Evolutionary conservation across 2,797 vertebrate genomes (phyloP), one percentile per base, ranked within the genome.

Genomic region (Acridotheres tristis): DNA sequence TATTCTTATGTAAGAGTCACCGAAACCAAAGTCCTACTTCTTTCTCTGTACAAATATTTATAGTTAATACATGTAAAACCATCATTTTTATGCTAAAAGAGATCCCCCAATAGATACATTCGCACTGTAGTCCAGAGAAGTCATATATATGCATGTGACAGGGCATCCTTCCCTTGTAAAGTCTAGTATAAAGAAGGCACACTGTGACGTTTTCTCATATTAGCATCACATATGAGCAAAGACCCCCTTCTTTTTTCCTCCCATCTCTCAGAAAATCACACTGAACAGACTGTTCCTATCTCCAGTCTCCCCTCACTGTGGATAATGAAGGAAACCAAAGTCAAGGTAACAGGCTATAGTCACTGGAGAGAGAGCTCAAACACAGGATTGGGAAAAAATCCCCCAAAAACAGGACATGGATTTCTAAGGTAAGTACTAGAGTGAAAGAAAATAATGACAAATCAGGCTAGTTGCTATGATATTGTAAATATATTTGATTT

Each of bases 1-100:
- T 57, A 69, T 30, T 62, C 88, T 94, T 84, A 85, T 16, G 42
- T 74, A 92, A 87, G 50, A 92, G 65, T 36, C 86, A 86, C 5
- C 4, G 2, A 95, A 91, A 88, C 23, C 6, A 1, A 76, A 90
- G 80, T 36, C 53, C 78, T 72, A 71, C 65, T 89, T 93, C 71
- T 59, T 95, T 48, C 59, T 36, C 81, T 62, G 53, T 43, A 57
- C 61, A 59, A 89, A 38, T 80, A 87, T 80, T 80, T 79, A 63
- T 36, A 73, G 55, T 23, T 48, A 93, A 79, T 78, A 17, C 43
- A 85, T 27, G 40, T 30, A 87, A 87, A 79, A 0, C 9, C 27
- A 55, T 26, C 17, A 63, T n/a, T 72, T 76, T 63, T 42, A 65
- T 12, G 29, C 57, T 61, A 30, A 16, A 77, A 59, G 43, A 90